A percentile compares a stretch with the other conserved stretches of the same genome.
These are phyloP conservation scores for Sebastes schlegelii DNA, from an alignment of 2,113 vertebrate species.

Conservation along the genomic window DNA sequence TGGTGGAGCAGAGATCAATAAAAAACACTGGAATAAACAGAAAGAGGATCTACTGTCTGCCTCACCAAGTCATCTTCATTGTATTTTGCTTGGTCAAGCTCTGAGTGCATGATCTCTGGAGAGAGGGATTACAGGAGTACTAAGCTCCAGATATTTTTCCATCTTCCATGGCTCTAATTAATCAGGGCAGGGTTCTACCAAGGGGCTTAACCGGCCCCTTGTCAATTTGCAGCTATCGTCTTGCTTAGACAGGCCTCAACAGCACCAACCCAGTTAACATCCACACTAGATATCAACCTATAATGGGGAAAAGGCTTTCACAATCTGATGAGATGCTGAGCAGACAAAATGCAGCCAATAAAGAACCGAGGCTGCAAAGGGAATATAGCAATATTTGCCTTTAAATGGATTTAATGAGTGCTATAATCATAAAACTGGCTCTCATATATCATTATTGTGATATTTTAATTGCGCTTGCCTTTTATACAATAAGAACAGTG, in stretches of 20 bases:
- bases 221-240: conserved; percentile 77
- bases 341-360: conserved; percentile 45
- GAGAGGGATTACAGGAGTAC: conserved; percentile 66
- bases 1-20: conserved; percentile 28
- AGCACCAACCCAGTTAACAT: conserved; percentile 42
- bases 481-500: neutral
- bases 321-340: conserved; percentile 51
- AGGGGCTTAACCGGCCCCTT: conserved; percentile 69
- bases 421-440: conserved; percentile 32
- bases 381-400: conserved; percentile 30
- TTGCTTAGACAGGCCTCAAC: conserved; percentile 54
- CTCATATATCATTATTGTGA: neutral
- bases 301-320: conserved; percentile 37
- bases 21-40: conserved; percentile 13
- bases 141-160: conserved; percentile 66
- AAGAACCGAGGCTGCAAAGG: conserved; percentile 17
- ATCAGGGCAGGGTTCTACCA: conserved; percentile 71
- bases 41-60: conserved; percentile 20
- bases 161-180: conserved; percentile 77
- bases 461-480: neutral
- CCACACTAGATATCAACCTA: conserved; percentile 38
- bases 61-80: conserved; percentile 45
- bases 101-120: conserved; percentile 60
- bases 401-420: conserved; percentile 31
- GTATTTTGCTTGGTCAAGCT: conserved; percentile 62